These are phyloP conservation scores for Avahi laniger DNA, from an alignment of 2,797 vertebrate species.

Conservation along the genomic window DNA sequence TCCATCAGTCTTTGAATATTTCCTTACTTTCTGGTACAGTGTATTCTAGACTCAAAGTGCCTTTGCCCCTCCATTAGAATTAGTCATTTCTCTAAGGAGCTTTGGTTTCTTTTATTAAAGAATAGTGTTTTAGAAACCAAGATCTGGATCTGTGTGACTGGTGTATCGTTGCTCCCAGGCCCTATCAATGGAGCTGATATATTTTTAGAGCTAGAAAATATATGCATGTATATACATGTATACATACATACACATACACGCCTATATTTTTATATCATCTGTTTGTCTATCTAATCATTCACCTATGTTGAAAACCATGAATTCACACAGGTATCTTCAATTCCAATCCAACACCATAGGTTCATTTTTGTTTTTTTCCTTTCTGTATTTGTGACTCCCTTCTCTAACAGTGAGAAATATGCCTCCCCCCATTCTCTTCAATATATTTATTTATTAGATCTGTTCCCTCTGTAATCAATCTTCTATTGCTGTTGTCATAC, in stretches of 20 bases:
- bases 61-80: background rate
- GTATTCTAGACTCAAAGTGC: background rate
- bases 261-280: background rate
- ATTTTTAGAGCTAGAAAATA: background rate
- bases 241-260: background rate
- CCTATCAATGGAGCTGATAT: background rate
- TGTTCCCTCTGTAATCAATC: background rate
- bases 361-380: background rate
- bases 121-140: conserved; percentile 20
- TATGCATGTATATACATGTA: no score
- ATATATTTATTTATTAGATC: background rate
- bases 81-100: background rate
- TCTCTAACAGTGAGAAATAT: background rate
- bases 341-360: background rate
- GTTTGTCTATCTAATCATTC: background rate
- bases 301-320: background rate
- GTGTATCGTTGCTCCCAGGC: background rate
- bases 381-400: background rate
- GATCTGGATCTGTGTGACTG: background rate
- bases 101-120: background rate
- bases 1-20: background rate
- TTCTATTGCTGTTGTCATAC: background rate
- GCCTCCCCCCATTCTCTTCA: background rate
- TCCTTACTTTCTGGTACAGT: background rate
- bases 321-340: background rate